Evolutionary conservation across 2,888 invertebrate genomes (phyloP).

Genomic region (Drosophila quasianomalipes): DNA sequence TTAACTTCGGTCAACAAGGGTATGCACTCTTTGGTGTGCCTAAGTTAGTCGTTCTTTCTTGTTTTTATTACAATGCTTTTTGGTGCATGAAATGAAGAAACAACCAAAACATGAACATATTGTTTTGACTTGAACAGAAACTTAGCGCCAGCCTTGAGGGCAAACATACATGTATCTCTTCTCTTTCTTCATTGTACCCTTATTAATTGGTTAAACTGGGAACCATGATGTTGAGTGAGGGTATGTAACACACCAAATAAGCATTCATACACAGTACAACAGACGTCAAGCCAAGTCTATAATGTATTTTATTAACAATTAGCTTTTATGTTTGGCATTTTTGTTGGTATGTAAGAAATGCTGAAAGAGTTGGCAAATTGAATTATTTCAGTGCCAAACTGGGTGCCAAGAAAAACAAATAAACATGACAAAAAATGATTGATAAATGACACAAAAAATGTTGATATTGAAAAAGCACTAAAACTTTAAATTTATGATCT

Average conservation of each 20-base stretch:
- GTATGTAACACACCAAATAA: not conserved
- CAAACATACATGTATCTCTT: constrained; percentile 20
- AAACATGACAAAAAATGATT: not conserved
- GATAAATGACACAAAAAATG: not conserved
- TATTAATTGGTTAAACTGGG: not conserved
- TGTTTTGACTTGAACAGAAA: constrained; percentile 35
- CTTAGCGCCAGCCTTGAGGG: constrained; percentile 68
- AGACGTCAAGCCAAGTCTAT: not conserved
- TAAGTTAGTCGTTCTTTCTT: not conserved
- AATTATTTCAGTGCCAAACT: not conserved
- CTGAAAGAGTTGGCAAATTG: not conserved
- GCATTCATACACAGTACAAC: not conserved
- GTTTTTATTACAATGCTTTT: not conserved
- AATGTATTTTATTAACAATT: not conserved
- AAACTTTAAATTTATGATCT: not conserved
- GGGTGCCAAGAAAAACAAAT: not conserved
- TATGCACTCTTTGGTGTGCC: not conserved
- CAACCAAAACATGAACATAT: constrained; percentile 10
- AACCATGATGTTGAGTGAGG: not conserved
- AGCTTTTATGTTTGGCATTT: not conserved
- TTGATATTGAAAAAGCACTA: not conserved
- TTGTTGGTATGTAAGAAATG: too few species aligned
- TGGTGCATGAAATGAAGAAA: constrained; percentile 3
- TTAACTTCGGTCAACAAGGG: not conserved
- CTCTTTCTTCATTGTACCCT: not conserved